phyloP scores from a whole-genome alignment of 2,797 vertebrate species.

The Hephaestus fuliginosus region DNA sequence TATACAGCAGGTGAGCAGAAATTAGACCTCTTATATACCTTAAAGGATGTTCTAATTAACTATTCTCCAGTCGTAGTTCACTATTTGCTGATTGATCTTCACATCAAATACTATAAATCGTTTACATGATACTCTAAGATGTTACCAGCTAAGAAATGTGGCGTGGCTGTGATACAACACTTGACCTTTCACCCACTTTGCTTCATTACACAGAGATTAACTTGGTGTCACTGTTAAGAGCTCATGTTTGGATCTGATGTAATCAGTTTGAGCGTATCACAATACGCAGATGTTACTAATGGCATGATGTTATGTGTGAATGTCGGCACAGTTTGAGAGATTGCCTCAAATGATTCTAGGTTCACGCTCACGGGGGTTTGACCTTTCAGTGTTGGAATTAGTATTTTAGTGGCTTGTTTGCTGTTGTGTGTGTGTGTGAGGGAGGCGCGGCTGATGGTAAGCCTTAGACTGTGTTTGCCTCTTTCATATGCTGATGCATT shows the following conservation, averaged over 20 bases:
- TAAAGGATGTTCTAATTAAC: not conserved
- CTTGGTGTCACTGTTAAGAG: conserved; percentile 55
- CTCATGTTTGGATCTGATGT: conserved; percentile 54
- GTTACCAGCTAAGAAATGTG: conserved; percentile 5
- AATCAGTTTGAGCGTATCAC: conserved; percentile 50
- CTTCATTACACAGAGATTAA: conserved; percentile 69
- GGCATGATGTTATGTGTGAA: conserved; percentile 28
- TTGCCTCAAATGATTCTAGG: not conserved
- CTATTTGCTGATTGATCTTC: not conserved
- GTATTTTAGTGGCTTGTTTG: not conserved
- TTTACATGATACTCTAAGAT: not conserved
- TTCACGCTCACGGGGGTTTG: conserved; percentile 1
- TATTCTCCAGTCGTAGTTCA: not conserved
- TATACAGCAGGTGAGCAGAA: not conserved
- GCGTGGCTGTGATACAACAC: conserved; percentile 33
- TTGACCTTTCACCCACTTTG: conserved; percentile 66
- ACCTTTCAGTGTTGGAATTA: not conserved
- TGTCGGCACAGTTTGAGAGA: conserved; percentile 35
- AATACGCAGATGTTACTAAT: conserved; percentile 56
- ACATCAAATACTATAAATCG: not conserved
- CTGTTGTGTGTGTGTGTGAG: not conserved
- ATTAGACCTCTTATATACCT: not conserved
- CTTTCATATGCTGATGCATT: conserved; percentile 18
- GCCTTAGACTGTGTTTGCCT: not conserved
- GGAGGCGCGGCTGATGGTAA: not conserved